Evolutionary conservation across 2,888 invertebrate genomes (phyloP), one percentile per base, ranked within the genome.

Genomic region (Lutraria lutraria): DNA sequence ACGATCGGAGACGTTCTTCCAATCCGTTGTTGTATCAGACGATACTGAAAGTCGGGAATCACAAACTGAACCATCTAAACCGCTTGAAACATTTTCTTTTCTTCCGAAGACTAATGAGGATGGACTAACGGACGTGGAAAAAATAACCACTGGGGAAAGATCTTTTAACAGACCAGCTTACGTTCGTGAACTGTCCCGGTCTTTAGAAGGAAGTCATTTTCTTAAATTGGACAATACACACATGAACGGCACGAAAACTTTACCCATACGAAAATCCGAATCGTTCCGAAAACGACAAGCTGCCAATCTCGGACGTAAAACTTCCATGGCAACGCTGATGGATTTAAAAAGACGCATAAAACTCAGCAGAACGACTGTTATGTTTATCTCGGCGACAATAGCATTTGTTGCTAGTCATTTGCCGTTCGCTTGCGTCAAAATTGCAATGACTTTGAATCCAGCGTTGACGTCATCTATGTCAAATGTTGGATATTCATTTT

Each of bases 361-460:
- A 81, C 31, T 92, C 19, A 92, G 88, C 43, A 87, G 88, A 85
- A 92, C 92, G 15, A 92, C 92, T 6, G 80, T 89, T 0, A 92
- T 92, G 92, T 92, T 92, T 56, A 91, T 92, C n/a, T 86, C 88
- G 2, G 92, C 92, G 0, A 90, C 92, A 13, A 84, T 89, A 13
- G 90, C 90, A 8, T 92, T 87, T 87, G 89, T 91, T 54, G 86
- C 87, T 25, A 88, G 91, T 85, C 91, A 90, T 80, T 82, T 92
- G 19, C 92, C 92, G 4, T 92, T 90, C 85, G 88, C 88, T 43
- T 86, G 87, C 34, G 81, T 88, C n/a, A 88, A 83, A 60, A 83
- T 91, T 60, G 86, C 79, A 34, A n/a, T 63, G 1, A 83, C 88
- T 34, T 29, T 90, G 4, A n/a, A 85, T 53, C 90, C 85, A n/a